These are phyloP conservation scores for Antheraea pernyi DNA, from an alignment of 1,140 invertebrate genomes.

Conservation along the genomic window DNA sequence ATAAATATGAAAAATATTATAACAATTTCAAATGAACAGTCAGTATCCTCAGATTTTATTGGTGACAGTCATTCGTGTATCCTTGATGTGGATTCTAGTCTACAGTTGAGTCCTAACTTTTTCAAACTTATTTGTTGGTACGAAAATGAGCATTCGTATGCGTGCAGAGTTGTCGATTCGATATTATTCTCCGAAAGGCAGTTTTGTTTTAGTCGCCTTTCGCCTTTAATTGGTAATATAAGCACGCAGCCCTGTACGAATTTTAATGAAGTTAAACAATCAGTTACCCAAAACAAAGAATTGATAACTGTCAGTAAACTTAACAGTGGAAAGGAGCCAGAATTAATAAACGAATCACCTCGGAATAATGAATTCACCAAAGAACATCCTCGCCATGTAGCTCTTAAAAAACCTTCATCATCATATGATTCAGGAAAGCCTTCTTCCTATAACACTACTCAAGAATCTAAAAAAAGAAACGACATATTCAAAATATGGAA, in stretches of 20 bases:
- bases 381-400: conserved; percentile 17
- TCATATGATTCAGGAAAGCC: conserved; percentile 12
- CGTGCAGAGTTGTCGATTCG: conserved; percentile 58
- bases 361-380: conserved; percentile 30
- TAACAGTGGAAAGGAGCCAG: conserved; percentile 1
- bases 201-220: conserved; percentile 16
- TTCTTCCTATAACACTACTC: not conserved
- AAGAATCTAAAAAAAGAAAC: conserved; percentile 33
- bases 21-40: conserved; percentile 53
- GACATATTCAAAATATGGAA: conserved; percentile 52
- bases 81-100: conserved; percentile 55
- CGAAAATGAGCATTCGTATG: conserved; percentile 70
- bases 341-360: conserved; percentile 28
- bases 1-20: conserved; percentile 52
- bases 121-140: conserved; percentile 74
- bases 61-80: conserved; percentile 61
- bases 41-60: conserved; percentile 69
- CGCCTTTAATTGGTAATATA: conserved; percentile 21
- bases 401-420: conserved; percentile 27
- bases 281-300: conserved; percentile 19
- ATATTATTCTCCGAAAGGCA: conserved; percentile 55
- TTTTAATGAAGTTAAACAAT: conserved; percentile 21
- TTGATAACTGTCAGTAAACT: not conserved
- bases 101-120: conserved; percentile 56
- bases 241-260: conserved; percentile 12